Conservation (phyloP, 2,888 invertebrate species). For the Anthophora plumipes region DNA sequence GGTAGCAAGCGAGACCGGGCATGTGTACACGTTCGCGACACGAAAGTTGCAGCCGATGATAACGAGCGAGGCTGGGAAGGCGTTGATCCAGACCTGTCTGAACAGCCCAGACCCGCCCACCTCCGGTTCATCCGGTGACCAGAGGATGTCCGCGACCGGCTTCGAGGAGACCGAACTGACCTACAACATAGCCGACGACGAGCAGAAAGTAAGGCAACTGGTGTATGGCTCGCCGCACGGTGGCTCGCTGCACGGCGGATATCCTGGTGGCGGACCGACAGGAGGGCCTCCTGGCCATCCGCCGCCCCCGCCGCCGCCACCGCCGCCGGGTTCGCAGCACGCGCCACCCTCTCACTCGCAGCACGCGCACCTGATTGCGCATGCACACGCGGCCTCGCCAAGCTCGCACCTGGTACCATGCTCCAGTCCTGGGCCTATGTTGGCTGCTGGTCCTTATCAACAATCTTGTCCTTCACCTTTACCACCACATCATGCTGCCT, state of each 20-base stretch:
- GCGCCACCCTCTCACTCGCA: slow-evolving; percentile 86
- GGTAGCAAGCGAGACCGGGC: slow-evolving; percentile 99
- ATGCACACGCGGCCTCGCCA: slow-evolving; percentile 86
- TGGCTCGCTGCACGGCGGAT: slow-evolving; percentile 85
- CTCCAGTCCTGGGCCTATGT: slow-evolving; percentile 91
- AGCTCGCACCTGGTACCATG: slow-evolving; percentile 86
- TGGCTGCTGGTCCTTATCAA: slow-evolving; percentile 86
- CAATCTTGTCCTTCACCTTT: slow-evolving; percentile 91
- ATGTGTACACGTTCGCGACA: slow-evolving; percentile 99
- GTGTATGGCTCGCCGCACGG: slow-evolving; percentile 91
- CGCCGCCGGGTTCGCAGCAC: slow-evolving; percentile 85
- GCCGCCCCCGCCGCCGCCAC: slow-evolving; percentile 86
- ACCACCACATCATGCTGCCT: slow-evolving; percentile 87
- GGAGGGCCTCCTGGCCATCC: slow-evolving; percentile 79
- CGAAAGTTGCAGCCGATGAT: slow-evolving; percentile 99
- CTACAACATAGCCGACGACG: slow-evolving; percentile 97
- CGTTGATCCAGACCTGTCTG: slow-evolving; percentile 98
- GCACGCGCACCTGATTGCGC: slow-evolving; percentile 87
- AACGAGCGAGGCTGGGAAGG: slow-evolving; percentile 98
- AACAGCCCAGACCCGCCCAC: slow-evolving; percentile 97
- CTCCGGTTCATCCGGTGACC: slow-evolving; percentile 90
- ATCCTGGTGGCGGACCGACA: slow-evolving; percentile 78
- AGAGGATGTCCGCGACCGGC: slow-evolving; percentile 98
- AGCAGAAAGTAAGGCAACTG: slow-evolving; percentile 98
- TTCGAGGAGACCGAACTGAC: slow-evolving; percentile 99